Conservation (phyloP, 2,113 vertebrate genomes). For the Chaetops frenatus region DNA sequence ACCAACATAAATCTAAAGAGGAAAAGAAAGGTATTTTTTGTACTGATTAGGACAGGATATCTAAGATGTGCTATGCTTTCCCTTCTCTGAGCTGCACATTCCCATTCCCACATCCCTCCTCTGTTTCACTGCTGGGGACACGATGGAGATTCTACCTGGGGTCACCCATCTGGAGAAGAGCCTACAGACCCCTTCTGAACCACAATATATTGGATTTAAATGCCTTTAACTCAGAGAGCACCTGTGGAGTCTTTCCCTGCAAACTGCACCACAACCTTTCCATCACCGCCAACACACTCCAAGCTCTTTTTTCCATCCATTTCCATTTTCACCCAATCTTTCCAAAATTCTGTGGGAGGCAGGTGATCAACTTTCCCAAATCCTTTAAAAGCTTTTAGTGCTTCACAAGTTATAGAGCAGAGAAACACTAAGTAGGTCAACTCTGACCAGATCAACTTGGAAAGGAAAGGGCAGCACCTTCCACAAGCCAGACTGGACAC, state of each 20-base stretch:
- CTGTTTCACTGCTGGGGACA: neutral
- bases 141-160: accelerated
- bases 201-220: neutral
- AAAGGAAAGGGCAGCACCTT: neutral
- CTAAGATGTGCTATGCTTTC: neutral
- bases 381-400: neutral
- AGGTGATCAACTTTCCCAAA: neutral
- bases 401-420: neutral
- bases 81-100: neutral
- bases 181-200: neutral
- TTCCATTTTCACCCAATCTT: neutral
- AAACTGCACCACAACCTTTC: neutral
- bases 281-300: neutral
- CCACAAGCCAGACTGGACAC: accelerated
- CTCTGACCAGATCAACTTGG: neutral
- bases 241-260: neutral
- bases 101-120: neutral
- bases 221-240: neutral
- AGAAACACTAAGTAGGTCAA: neutral
- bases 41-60: neutral
- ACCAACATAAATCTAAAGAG: constrained; percentile 64
- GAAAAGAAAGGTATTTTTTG: constrained; percentile 37
- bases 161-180: neutral
- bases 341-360: neutral
- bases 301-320: neutral